Base-by-base conservation (phyloP, 2,888 invertebrate genomes). In the Leptogaster cylindrica region DNA sequence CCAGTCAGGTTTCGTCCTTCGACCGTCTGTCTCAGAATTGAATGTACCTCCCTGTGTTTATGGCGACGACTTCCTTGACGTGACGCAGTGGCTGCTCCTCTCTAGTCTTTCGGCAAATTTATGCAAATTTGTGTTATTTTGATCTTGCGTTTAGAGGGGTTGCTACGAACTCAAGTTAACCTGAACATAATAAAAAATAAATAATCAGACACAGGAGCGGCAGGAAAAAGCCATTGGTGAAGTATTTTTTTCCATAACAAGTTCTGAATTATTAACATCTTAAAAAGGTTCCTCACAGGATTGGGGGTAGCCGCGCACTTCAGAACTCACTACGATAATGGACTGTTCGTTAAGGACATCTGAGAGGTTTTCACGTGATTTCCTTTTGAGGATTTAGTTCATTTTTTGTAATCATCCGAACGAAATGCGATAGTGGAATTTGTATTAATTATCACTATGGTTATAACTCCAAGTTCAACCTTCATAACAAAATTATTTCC, bases 101-200 rank as follows among this genome's bases (percentile, higher is more conserved):
- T 23, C 20, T 8, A 6, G 31, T 31, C 6, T 1, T 46, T n/a
- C 23, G 33, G 20, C 20, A 64, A 70, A 70, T 70, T 70, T 70
- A 70, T 70, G 70, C 66, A 70, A 70, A 70, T 70, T 70, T 70
- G 66, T 66, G 68, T 70, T 70, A 64, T 70, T 70, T 66, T 70
- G 70, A 68, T 70, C 67, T 63, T 46, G 16, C 31, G 61, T 44
- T 50, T 36, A 36, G 12, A 18, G 52, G 50, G 23, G 44, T 69
- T 51, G 31, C 23, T 61, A 20, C 7, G 46, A 44, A 36, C 39
- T 23, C 48, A 63, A 31, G 39, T 58, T 48, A 69, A 55, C 44
- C 31, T 64, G 65, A 52, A 55, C 65, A 65, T 68, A 61, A 68
- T 68, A 68, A 68, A 65, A 66, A 68, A 65, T 58, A 66, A 68